Conservation (phyloP, 1,140 invertebrate genomes). For the Oedothorax gibbosus region DNA sequence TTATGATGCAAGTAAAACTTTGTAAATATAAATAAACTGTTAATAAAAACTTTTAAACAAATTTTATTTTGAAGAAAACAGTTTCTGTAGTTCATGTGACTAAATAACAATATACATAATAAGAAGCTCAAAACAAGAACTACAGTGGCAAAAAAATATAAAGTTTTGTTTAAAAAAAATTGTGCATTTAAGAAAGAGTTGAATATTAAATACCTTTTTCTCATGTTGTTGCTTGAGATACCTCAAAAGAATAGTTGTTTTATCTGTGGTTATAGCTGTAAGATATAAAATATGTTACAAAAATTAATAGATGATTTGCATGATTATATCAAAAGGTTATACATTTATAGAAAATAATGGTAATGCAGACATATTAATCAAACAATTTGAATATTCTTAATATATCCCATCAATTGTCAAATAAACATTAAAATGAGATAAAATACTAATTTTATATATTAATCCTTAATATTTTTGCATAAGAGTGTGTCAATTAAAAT, state of each 20-base stretch:
- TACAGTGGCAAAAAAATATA: not conserved
- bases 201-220: constrained; percentile 25
- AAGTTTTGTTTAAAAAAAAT: not conserved
- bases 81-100: not conserved
- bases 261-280: constrained; percentile 48
- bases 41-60: no score
- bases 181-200: not conserved
- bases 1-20: no score
- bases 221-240: constrained; percentile 45
- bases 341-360: no score
- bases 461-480: no score
- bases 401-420: no score
- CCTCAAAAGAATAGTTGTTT: constrained; percentile 48
- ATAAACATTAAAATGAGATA: no score
- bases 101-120: not conserved
- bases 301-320: not conserved
- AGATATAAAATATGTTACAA: not conserved
- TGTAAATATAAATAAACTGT: no score
- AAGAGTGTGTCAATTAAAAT: no score
- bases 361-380: no score
- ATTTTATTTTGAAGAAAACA: not conserved
- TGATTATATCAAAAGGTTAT: not conserved
- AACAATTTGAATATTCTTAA: no score
- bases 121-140: not conserved
- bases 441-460: no score